Percentiles rank a stretch among this genome's conserved stretches.
Evolutionary conservation across 23 tunicate species (phyloP).

Genomic region (Trididemnum clinides): DNA sequence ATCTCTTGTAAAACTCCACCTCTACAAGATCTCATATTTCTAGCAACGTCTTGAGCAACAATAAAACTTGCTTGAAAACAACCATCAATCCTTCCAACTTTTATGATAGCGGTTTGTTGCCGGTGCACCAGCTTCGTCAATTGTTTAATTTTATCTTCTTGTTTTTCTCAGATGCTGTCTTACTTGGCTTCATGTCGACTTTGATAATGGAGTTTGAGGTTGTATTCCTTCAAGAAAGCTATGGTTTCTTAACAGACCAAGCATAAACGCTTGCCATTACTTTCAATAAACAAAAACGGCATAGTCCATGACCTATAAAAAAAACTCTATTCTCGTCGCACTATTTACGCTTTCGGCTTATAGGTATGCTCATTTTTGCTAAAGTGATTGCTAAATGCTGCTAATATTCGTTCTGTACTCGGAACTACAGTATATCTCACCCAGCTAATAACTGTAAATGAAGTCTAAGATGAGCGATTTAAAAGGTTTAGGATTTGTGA

Average conservation of each 20-base stretch:
- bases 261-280: conserved; percentile 23
- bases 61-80: not conserved
- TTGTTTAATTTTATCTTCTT: not conserved
- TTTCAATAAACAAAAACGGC: conserved; percentile 23
- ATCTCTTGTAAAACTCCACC: not conserved
- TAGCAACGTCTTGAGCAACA: conserved; percentile 12
- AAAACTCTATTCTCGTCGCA: not conserved
- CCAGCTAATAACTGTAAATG: too few relatives aligned
- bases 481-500: too few relatives aligned
- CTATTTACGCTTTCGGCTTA: conserved; percentile 10
- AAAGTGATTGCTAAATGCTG: too few relatives aligned
- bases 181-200: conserved; percentile 21
- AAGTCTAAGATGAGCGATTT: too few relatives aligned
- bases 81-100: not conserved
- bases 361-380: conserved; percentile 25
- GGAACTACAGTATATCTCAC: too few relatives aligned
- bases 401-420: too few relatives aligned
- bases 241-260: conserved; percentile 13
- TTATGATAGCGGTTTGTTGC: conserved; percentile 5
- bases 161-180: conserved; percentile 13
- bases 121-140: not conserved
- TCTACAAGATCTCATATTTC: not conserved
- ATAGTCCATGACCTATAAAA: conserved; percentile 32
- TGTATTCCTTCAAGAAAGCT: conserved; percentile 30
- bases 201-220: conserved; percentile 26